Conservation (phyloP, 2,113 vertebrate genomes). For the Grammomys surdaster region DNA sequence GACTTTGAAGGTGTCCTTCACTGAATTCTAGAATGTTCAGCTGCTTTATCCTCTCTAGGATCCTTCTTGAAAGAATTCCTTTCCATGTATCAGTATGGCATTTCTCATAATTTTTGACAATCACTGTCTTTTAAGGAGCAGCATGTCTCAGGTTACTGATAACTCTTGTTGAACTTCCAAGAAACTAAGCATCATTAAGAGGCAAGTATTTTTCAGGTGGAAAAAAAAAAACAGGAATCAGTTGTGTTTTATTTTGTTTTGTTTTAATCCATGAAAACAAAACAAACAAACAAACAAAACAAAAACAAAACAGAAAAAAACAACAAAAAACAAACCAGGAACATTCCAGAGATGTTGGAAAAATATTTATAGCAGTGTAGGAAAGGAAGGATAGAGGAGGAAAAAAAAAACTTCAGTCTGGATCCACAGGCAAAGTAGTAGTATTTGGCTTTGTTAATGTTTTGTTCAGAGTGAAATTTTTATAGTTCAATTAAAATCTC, state of each 20-base stretch:
- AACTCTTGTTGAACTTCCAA: neutral
- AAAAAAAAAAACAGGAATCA: neutral
- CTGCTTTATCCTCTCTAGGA: neutral
- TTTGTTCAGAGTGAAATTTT: constrained; percentile 35
- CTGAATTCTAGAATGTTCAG: neutral
- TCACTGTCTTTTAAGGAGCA: neutral
- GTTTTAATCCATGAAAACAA: neutral
- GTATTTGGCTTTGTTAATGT: neutral
- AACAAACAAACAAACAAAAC: too few relatives aligned
- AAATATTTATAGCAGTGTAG: neutral
- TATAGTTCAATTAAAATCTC: neutral
- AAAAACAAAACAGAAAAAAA: too few relatives aligned
- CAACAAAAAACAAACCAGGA: neutral
- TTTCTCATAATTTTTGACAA: neutral
- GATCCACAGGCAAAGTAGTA: neutral
- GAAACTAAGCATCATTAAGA: neutral
- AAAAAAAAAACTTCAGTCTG: neutral
- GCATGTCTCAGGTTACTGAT: neutral
- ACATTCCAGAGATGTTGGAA: neutral
- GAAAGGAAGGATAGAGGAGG: neutral
- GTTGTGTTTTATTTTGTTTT: neutral
- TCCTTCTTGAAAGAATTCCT: neutral
- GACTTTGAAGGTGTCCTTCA: neutral
- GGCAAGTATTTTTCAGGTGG: neutral
- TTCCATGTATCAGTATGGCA: neutral